These are phyloP conservation scores for Spilarctia lutea DNA, from an alignment of 2,888 invertebrate genomes.

Conservation along the genomic window DNA sequence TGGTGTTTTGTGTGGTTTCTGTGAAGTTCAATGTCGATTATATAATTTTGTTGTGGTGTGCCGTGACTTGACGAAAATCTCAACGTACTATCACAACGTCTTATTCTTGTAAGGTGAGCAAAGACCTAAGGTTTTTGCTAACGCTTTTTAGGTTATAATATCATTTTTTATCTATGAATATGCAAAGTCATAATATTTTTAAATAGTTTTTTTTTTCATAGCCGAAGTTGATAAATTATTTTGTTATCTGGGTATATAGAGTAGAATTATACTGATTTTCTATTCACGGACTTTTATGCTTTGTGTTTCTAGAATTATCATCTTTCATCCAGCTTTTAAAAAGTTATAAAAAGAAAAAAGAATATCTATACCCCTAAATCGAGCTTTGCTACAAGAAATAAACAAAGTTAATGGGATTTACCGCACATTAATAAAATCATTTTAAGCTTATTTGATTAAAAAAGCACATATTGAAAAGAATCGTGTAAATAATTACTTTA, in stretches of 20 bases:
- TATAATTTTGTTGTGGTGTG: constrained; percentile 67
- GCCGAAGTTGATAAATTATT: background rate
- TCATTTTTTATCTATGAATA: background rate
- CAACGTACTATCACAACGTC: constrained; percentile 21
- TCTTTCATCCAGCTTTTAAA: background rate
- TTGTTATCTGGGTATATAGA: background rate
- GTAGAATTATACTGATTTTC: background rate
- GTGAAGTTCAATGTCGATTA: constrained; percentile 75
- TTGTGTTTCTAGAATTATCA: no score
- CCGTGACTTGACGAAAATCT: constrained; percentile 23
- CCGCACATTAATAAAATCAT: no score
- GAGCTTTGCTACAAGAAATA: background rate
- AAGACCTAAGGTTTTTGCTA: constrained; percentile 15
- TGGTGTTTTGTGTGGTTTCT: constrained; percentile 57
- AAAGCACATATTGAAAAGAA: no score
- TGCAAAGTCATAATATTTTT: background rate
- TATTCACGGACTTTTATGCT: background rate
- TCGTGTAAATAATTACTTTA: no score
- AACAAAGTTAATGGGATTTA: no score
- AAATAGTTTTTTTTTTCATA: background rate
- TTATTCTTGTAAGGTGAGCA: constrained; percentile 30
- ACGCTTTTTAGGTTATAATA: constrained; percentile 11
- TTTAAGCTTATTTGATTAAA: no score
- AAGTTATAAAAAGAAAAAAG: background rate
- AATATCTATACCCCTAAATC: background rate